Conservation (phyloP, 2,797 vertebrate genomes). For the Myiothlypis coronata region DNA sequence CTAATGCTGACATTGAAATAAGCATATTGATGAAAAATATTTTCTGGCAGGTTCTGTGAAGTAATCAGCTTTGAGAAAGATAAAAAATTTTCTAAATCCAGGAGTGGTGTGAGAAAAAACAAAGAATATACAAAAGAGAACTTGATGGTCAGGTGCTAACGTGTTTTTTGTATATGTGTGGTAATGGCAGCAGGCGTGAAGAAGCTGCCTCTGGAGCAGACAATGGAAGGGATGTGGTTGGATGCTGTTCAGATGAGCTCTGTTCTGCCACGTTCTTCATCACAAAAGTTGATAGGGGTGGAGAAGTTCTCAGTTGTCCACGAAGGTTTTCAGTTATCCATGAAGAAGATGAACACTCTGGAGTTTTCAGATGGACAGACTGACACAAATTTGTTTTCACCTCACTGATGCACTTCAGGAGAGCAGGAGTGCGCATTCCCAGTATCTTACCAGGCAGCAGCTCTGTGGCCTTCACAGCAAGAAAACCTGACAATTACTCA, state of each 20-base stretch:
- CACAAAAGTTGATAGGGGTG: not conserved
- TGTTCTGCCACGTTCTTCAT: not conserved
- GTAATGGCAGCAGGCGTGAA: not conserved
- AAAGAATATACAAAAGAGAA: not conserved
- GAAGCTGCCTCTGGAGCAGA: not conserved
- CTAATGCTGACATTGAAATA: not conserved
- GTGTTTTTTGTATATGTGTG: not conserved
- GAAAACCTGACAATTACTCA: not conserved
- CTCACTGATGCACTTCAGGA: not conserved
- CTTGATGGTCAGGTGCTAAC: not conserved
- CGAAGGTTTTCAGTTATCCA: not conserved
- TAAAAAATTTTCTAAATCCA: not conserved
- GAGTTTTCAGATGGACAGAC: not conserved
- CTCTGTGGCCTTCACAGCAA: not conserved
- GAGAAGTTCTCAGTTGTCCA: not conserved
- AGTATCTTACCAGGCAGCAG: not conserved
- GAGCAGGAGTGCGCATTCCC: not conserved
- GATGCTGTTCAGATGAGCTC: not conserved
- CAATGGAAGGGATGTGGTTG: not conserved
- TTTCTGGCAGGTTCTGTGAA: not conserved
- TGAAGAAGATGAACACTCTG: not conserved
- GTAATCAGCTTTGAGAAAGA: not conserved
- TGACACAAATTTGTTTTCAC: not conserved
- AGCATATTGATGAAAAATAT: not conserved
- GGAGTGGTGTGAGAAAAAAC: not conserved